Base-by-base conservation (phyloP, 2,888 invertebrate genomes). In the Lasioglossum lativentre region DNA sequence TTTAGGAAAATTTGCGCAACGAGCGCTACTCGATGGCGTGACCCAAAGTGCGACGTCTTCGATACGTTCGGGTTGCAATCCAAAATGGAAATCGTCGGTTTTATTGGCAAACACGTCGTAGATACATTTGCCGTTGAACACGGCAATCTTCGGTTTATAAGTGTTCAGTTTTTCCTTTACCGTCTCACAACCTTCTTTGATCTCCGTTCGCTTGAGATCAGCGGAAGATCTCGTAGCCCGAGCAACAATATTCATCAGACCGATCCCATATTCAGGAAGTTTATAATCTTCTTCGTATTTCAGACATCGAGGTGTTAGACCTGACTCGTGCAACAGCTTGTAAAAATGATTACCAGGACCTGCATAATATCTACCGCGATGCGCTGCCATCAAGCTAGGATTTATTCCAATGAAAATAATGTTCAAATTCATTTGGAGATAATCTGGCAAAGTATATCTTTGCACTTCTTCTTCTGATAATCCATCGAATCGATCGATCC, bases 281-380 rank as follows among this genome's bases (percentile, higher is more conserved):
- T 93, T 92, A 14, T 91, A 87, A 82, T 95, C 95, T 78, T 94
- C 92, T 72, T 94, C 94, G 45, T 91, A 94, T 71, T 80, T 93
- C 2, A 95, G 78, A 30, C 87, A 89, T 75, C 82, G 82, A 12
- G 95, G 93, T 2, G 93, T 89, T 19, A 95, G 83, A 14, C 89
- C 92, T 4, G 95, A 95, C 19, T 89, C 93, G 52, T 93, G 91
- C 8, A 95, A 81, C n/a, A 95, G 91, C 86, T 94, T 95, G 75
- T 95, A 95, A 80, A 95, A 95, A 85, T 95, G 95, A 91, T 95
- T 95, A 19, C 95, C 95, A 5, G 94, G 94, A 16, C 95, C 95
- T 6, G 95, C 95, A 72, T 95, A 95, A 88, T 95, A 95, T 84
- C 94, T 91, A 34, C 95, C 94, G 75, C 94, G 92, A 83, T 95